Conservation (phyloP, 1,140 invertebrate genomes). For the Galleria mellonella region DNA sequence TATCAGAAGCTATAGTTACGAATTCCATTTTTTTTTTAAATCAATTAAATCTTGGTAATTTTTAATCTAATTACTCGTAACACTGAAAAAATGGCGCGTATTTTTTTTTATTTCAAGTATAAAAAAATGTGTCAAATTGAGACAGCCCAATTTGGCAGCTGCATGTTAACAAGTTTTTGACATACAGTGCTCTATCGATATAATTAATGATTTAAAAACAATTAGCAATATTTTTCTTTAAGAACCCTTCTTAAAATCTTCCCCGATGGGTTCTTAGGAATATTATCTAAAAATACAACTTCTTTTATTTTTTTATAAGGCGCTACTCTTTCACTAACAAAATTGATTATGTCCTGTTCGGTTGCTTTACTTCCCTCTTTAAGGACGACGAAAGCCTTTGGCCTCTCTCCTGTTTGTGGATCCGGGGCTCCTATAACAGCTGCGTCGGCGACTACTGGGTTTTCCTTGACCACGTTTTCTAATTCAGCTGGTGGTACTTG, state of each 20-base stretch:
- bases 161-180: no score
- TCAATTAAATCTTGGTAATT: no score
- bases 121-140: no score
- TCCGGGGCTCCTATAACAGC: slow-evolving; percentile 90
- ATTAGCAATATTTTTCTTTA: slow-evolving; percentile 34
- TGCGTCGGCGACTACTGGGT: slow-evolving; percentile 84
- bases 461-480: slow-evolving; percentile 84
- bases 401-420: slow-evolving; percentile 82
- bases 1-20: no score
- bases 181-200: no score
- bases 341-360: slow-evolving; percentile 74
- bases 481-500: slow-evolving; percentile 93
- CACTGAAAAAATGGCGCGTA: no score
- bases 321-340: slow-evolving; percentile 78
- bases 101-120: no score
- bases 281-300: slow-evolving; percentile 78
- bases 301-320: slow-evolving; percentile 82
- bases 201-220: no score
- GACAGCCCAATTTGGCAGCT: no score
- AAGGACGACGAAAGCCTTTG: slow-evolving; percentile 80
- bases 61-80: no score
- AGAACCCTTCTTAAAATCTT: slow-evolving; percentile 82
- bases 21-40: no score
- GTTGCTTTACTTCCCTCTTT: slow-evolving; percentile 49
- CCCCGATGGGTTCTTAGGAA: slow-evolving; percentile 84